Evolutionary conservation across 2,888 invertebrate species (phyloP), one percentile per base, ranked within the genome.

Genomic region (Zelleria hepariella): DNA sequence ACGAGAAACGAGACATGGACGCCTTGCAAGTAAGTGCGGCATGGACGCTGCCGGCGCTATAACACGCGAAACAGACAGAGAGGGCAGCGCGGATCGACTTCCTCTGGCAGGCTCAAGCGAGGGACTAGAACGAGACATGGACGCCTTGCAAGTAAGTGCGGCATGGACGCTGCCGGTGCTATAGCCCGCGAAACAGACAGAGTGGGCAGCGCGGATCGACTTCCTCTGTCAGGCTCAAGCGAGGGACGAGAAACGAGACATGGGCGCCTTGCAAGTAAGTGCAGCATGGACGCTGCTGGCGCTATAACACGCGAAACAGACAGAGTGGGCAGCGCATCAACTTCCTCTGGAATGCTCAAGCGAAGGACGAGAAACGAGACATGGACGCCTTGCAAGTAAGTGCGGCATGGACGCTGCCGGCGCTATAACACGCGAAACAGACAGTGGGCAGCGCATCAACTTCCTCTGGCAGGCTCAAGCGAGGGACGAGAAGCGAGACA

Each of bases 91-190:
- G n/a, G n/a, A 21, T 95, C 55, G 94, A 95, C 84, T 95, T 95
- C 77, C 86, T 95, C 24, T 95, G 94, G 94, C 94, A 95, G 78
- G 90, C 94, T 65, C 94, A 96, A 89, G 96, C 96, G 3, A 92
- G 95, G 58, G 96, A 97, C 74, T 97, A 97, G 84, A 96, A 96
- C 91, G 94, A 59, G 97, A 96, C 78, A 96, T 97, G 96, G 95
- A 95, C 26, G 57, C 58, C 8, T 49, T 58, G 21, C 58, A 58
- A 32, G 52, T 52, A 52, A 26, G 8, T 56, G n/a, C n/a, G n/a
- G n/a, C n/a, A n/a, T n/a, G n/a, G n/a, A n/a, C 96, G 63, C 78
- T 96, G 68, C 95, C 95, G 4, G 94, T 97, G 65, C 85, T 96
- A 60, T 90, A 96, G 58, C 96, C 97, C 78, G 96, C 92, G 93